phyloP scores from a whole-genome alignment of 2,888 invertebrate species.

The Ichneumon xanthorius region DNA sequence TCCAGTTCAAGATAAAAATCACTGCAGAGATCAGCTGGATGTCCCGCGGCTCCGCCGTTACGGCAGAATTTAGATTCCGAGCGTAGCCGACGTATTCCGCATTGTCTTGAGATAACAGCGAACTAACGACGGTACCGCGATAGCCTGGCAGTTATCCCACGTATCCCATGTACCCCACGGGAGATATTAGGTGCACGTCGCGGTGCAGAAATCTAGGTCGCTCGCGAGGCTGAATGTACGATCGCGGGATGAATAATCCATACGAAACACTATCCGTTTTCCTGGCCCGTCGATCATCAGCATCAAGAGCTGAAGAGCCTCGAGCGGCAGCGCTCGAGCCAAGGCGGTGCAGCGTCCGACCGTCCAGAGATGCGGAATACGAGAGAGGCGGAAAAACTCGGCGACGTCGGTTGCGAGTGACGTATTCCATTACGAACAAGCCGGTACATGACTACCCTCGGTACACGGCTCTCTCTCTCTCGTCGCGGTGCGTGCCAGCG shows the following conservation, averaged over 20 bases:
- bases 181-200: conserved; percentile 10
- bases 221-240: conserved; percentile 48
- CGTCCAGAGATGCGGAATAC: conserved; percentile 3
- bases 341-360: conserved; percentile 26
- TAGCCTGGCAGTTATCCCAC: background rate
- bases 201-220: conserved; percentile 44
- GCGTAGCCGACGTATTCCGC: background rate
- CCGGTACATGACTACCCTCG: background rate
- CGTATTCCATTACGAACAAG: conserved; percentile 63
- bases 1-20: too few relatives aligned
- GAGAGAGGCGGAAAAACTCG: conserved; percentile 58
- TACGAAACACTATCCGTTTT: conserved; percentile 33
- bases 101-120: background rate
- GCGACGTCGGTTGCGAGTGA: conserved; percentile 60
- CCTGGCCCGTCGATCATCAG: conserved; percentile 30
- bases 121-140: background rate
- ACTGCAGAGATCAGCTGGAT: too few relatives aligned
- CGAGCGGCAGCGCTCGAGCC: conserved; percentile 12
- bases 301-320: conserved; percentile 5
- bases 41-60: background rate
- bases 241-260: conserved; percentile 59
- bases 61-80: background rate
- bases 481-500: conserved; percentile 38
- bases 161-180: background rate
- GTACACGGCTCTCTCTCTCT: conserved; percentile 18